phyloP scores from a whole-genome alignment of 2,797 vertebrate species.

The Streptopelia turtur region DNA sequence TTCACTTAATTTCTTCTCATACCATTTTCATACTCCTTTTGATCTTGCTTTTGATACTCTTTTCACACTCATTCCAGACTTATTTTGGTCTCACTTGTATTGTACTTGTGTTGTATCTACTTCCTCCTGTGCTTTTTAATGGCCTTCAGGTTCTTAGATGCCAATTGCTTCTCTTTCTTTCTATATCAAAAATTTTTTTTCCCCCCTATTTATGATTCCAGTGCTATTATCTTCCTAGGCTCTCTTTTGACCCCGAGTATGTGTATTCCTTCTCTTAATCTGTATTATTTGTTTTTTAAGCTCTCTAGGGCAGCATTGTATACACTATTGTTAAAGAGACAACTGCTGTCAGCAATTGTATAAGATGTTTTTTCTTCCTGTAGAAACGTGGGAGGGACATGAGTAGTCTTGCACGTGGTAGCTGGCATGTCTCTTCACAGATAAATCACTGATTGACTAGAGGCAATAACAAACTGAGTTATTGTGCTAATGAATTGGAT shows the following conservation, averaged over 20 bases:
- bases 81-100: neutral
- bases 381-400: neutral
- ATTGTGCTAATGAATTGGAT: neutral
- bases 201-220: neutral
- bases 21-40: neutral
- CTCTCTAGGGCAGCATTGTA: neutral
- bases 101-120: neutral
- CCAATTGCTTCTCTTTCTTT: neutral
- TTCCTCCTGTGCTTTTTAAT: neutral
- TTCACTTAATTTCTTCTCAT: neutral
- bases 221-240: neutral
- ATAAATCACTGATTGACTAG: neutral
- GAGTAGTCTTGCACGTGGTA: neutral
- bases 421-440: neutral
- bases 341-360: neutral
- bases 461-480: neutral
- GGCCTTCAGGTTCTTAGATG: neutral
- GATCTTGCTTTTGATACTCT: neutral
- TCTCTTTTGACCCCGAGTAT: neutral
- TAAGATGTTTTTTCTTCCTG: neutral
- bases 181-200: neutral
- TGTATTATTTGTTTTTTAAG: neutral
- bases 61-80: neutral
- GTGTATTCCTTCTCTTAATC: neutral
- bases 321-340: neutral